phyloP scores from a whole-genome alignment of 2,888 invertebrate species.

The Priocnemis perturbator region DNA sequence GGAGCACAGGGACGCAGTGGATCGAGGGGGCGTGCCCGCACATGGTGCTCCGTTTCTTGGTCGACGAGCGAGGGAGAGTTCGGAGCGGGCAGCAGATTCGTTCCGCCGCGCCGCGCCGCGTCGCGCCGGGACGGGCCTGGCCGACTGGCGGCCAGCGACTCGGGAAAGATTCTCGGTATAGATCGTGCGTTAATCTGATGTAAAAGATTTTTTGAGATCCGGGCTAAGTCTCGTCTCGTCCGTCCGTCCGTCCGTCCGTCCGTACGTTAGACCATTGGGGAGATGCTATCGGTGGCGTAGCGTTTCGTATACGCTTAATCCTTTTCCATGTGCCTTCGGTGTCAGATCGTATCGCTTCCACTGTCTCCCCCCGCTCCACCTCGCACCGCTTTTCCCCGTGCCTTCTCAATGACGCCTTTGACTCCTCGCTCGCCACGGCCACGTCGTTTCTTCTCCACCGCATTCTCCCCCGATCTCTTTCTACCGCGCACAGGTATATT shows the following conservation, averaged over 20 bases:
- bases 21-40: slow-evolving; percentile 28
- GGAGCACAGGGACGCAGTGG: slow-evolving; percentile 7
- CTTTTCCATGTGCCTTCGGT: slow-evolving; percentile 16
- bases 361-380: neutral
- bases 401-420: no score
- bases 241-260: neutral
- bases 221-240: neutral
- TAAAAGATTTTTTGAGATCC: slow-evolving; percentile 18
- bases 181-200: slow-evolving; percentile 31
- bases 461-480: no score
- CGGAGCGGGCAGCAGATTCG: slow-evolving; percentile 15
- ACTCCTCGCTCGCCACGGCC: no score
- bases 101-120: slow-evolving; percentile 16
- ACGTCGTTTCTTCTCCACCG: no score
- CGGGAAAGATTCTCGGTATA: slow-evolving; percentile 18
- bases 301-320: slow-evolving; percentile 27
- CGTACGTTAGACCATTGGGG: neutral
- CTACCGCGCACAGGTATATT: no score
- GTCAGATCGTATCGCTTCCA: slow-evolving; percentile 17
- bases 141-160: neutral
- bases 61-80: neutral
- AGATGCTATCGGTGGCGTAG: slow-evolving; percentile 27
- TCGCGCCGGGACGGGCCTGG: neutral
- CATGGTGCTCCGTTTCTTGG: slow-evolving; percentile 10
- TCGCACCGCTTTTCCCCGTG: no score